Evolutionary conservation across 2,113 vertebrate species (phyloP).

Genomic region (Macaca nemestrina): DNA sequence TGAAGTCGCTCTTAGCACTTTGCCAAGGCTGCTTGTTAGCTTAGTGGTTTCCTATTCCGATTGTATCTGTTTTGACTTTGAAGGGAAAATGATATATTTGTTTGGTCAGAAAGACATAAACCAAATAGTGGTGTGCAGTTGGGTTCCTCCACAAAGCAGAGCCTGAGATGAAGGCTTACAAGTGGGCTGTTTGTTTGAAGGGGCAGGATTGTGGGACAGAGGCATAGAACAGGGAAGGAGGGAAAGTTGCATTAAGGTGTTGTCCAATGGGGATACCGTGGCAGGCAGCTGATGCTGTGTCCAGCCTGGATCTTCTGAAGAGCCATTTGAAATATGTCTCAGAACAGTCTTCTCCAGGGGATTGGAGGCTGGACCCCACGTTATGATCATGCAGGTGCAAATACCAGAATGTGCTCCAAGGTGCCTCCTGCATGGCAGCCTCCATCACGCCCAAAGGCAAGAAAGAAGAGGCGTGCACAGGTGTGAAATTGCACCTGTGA

Average conservation of each 20-base stretch:
- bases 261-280: background rate
- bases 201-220: fast-evolving
- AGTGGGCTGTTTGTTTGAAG: background rate
- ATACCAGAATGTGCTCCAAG: background rate
- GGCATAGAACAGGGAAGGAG: background rate
- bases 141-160: background rate
- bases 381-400: background rate
- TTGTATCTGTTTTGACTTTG: background rate
- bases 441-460: background rate
- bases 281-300: fast-evolving
- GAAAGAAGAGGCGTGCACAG: background rate
- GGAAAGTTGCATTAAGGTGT: background rate
- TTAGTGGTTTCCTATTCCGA: background rate
- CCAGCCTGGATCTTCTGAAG: background rate
- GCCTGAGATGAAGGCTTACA: background rate
- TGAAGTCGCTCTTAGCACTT: background rate
- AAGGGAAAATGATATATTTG: constrained; percentile 29
- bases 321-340: background rate
- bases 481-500: fast-evolving
- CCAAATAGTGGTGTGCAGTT: background rate
- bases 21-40: background rate
- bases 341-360: background rate
- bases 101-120: background rate
- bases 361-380: no score
- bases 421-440: fast-evolving